Base-by-base conservation (phyloP, 2,888 invertebrate genomes). In the Aspidiotus rigidus region DNA sequence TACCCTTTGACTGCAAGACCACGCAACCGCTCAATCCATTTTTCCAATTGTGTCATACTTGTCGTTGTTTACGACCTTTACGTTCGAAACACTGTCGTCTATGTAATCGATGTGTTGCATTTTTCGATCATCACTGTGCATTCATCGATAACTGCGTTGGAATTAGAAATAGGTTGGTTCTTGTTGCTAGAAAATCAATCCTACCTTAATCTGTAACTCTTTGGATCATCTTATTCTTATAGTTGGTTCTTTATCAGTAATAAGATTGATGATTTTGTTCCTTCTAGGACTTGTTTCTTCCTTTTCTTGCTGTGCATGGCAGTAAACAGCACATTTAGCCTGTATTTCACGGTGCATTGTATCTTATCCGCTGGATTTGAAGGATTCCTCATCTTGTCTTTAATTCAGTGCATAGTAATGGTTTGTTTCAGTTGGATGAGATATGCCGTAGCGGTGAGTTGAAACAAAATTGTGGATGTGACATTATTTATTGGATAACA, bases 61-160 rank as follows among this genome's bases (percentile, higher is more conserved):
- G 94, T 76, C 85, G 91, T 69, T 92, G 92, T 74, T 81, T 94
- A 71, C 83, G 93, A 73, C 93, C 94, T 0, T 77, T 93, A 53
- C 82, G 94, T 76, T 92, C 93, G 7, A 94, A 94, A 77, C 94
- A 95, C 78, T 95, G 95, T 75, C 85, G 93, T 62, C 87, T 93
- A 67, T 95, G 94, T 80, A 93, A 93, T 77, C 85, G 91, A 70
- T 91, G 91, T 76, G 89, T 92, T 3, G 86, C 86, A 3, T 91
- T 93, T 77, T 93, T 94, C 76, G 94, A 95, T 77, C 94, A 95
- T 79, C 94, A 95, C 77, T 95, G 95, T 77, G 94, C 94, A 0
- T 95, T 94, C 77, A 93, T 95, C 74, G 92, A 93, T 79, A 95
- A 95, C 78, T 95, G 95, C 78, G 92, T 95, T 16, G 95, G 95